Percentiles rank a stretch among this genome's conserved stretches.
These are phyloP conservation scores for Drosophila rufa DNA, from an alignment of 1,140 invertebrate genomes.

Conservation along the genomic window DNA sequence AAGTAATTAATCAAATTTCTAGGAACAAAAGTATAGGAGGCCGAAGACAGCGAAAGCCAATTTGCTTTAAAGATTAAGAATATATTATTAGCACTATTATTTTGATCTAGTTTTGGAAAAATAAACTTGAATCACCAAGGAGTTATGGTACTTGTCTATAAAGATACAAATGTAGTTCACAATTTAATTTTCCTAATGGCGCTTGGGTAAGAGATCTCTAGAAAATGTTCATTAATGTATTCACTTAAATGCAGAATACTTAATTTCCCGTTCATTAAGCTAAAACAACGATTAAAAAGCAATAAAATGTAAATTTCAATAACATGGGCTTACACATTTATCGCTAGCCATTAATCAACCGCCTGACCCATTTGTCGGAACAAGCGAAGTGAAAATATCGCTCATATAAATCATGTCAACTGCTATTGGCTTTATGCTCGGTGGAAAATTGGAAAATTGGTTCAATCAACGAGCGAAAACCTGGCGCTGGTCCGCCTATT, in stretches of 20 bases:
- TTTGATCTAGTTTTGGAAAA: not conserved
- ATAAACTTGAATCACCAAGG: not conserved
- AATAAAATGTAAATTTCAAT: slow-evolving; percentile 17
- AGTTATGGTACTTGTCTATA: too few species aligned
- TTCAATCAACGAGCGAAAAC: slow-evolving; percentile 31
- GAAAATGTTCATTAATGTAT: too few species aligned
- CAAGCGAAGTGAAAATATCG: slow-evolving; percentile 44
- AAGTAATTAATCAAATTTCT: not conserved
- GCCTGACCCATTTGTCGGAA: slow-evolving; percentile 48
- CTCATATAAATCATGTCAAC: slow-evolving; percentile 68
- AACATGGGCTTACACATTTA: slow-evolving; percentile 15
- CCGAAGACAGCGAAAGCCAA: too few species aligned
- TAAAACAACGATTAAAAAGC: not conserved
- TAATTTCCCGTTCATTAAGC: not conserved
- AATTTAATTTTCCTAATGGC: too few species aligned
- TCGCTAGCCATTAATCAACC: slow-evolving; percentile 48
- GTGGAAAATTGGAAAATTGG: slow-evolving; percentile 30
- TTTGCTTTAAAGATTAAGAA: not conserved
- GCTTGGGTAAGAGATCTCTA: too few species aligned
- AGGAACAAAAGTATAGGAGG: too few species aligned
- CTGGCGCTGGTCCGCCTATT: not conserved
- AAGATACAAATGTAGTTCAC: too few species aligned
- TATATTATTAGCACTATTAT: not conserved
- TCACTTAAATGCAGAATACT: not conserved
- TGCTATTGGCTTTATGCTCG: slow-evolving; percentile 26